Evolutionary conservation across 1,140 invertebrate species (phyloP).

Genomic region (Drosophila auraria): DNA sequence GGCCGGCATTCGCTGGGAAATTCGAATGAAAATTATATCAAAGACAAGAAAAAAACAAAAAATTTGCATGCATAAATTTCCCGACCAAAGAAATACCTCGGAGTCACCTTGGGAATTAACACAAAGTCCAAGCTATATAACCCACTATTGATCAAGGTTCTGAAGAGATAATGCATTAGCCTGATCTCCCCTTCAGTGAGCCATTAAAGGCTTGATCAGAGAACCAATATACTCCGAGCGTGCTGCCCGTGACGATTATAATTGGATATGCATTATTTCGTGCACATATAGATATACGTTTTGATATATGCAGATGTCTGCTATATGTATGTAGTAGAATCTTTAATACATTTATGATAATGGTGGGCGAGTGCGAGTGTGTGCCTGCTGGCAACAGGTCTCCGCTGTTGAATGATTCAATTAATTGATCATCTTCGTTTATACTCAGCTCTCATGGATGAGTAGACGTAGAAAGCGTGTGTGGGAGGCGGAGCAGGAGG

Average conservation of each 20-base stretch:
- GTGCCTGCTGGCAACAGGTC: conserved; percentile 73
- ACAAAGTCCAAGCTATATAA: background rate
- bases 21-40: conserved; percentile 55
- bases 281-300: conserved; percentile 10
- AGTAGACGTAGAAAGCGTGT: conserved; percentile 52
- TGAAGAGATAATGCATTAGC: background rate
- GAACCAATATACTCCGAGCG: conserved; percentile 32
- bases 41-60: conserved; percentile 20
- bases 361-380: conserved; percentile 6
- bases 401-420: conserved; percentile 78
- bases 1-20: conserved; percentile 33
- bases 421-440: conserved; percentile 78
- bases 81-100: conserved; percentile 38
- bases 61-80: conserved; percentile 15
- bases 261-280: conserved; percentile 40
- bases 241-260: conserved; percentile 9
- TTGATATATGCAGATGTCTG: conserved; percentile 31
- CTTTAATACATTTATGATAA: conserved; percentile 26
- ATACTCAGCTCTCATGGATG: conserved; percentile 72
- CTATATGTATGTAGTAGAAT: conserved; percentile 21
- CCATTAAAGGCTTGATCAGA: background rate
- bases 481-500: conserved; percentile 7
- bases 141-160: background rate
- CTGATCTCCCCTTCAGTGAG: background rate
- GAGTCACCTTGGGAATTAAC: conserved; percentile 31